Conservation (phyloP, 2,888 invertebrate genomes). For the Bruchidius siliquastri region DNA sequence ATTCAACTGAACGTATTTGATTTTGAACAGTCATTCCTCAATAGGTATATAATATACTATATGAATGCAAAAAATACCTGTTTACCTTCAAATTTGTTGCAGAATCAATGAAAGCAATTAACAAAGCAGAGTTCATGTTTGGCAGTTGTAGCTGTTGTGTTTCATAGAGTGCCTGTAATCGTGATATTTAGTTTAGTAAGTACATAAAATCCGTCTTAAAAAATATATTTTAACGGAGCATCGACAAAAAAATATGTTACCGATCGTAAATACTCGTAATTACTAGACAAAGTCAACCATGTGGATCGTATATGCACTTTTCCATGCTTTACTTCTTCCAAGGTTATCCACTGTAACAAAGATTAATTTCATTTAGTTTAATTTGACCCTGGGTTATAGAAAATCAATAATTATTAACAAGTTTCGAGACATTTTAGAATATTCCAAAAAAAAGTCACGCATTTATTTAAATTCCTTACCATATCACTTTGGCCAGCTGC, state of each 20-base stretch:
- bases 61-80: too few relatives aligned
- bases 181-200: too few relatives aligned
- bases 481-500: slow-evolving; percentile 66
- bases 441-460: too few relatives aligned
- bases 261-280: slow-evolving; percentile 65
- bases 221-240: too few relatives aligned
- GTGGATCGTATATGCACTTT: slow-evolving; percentile 82
- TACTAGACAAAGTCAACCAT: slow-evolving; percentile 78
- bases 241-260: slow-evolving; percentile 56
- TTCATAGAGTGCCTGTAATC: slow-evolving; percentile 63
- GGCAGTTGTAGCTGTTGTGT: slow-evolving; percentile 68
- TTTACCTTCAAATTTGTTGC: slow-evolving; percentile 85
- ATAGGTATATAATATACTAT: too few relatives aligned
- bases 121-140: slow-evolving; percentile 69
- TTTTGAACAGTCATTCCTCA: too few relatives aligned
- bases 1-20: too few relatives aligned
- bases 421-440: too few relatives aligned
- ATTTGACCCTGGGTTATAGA: neutral
- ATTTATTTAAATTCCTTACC: slow-evolving; percentile 47
- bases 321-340: slow-evolving; percentile 93
- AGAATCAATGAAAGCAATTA: slow-evolving; percentile 87
- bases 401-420: neutral
- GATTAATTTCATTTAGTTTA: slow-evolving; percentile 1
- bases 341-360: slow-evolving; percentile 76
- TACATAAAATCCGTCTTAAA: too few relatives aligned